phyloP scores from a whole-genome alignment of 2,888 invertebrate genomes.

The Subacronicta megacephala region DNA sequence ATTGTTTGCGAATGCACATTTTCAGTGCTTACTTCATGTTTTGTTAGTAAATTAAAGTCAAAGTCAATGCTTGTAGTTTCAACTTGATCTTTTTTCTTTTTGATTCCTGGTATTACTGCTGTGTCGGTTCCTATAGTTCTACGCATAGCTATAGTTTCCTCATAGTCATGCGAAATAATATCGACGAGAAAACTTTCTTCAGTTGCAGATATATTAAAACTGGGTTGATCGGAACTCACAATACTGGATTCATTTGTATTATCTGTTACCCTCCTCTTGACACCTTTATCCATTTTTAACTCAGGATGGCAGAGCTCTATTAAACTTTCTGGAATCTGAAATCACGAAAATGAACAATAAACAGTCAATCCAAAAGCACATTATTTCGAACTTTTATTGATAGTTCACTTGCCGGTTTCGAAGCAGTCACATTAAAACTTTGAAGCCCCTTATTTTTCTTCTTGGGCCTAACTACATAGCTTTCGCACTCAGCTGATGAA shows the following conservation, averaged over 20 bases:
- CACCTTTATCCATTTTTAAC: slow-evolving; percentile 45
- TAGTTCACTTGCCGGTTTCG: slow-evolving; percentile 70
- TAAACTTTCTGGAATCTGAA: slow-evolving; percentile 77
- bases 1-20: slow-evolving; percentile 71
- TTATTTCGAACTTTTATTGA: background rate
- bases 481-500: slow-evolving; percentile 52
- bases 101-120: slow-evolving; percentile 48
- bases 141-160: slow-evolving; percentile 73
- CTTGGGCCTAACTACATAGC: slow-evolving; percentile 46
- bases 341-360: slow-evolving; percentile 23
- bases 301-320: slow-evolving; percentile 70
- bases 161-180: slow-evolving; percentile 70
- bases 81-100: slow-evolving; percentile 39
- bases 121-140: slow-evolving; percentile 73
- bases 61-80: slow-evolving; percentile 59
- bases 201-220: slow-evolving; percentile 62
- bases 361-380: background rate
- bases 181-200: slow-evolving; percentile 71
- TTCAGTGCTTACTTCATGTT: slow-evolving; percentile 60
- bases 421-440: slow-evolving; percentile 52
- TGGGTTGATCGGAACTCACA: slow-evolving; percentile 19
- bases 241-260: slow-evolving; percentile 4
- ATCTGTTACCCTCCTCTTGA: slow-evolving; percentile 10
- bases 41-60: slow-evolving; percentile 61
- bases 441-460: slow-evolving; percentile 53